Base-by-base conservation (phyloP, 2,113 vertebrate genomes). In the Phylloscopus whistleri region DNA sequence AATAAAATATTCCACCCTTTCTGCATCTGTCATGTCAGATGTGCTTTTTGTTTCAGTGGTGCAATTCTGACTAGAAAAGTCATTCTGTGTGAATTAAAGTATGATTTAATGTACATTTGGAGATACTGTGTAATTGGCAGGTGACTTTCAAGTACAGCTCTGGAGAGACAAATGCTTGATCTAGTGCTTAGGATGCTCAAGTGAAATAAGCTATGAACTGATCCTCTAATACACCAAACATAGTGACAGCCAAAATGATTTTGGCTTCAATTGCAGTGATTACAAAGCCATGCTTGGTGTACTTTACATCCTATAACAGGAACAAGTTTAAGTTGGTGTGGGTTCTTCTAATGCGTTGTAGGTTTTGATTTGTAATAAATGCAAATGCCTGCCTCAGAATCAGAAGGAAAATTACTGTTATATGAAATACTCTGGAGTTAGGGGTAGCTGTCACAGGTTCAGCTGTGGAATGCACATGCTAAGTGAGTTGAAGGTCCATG, bases 31-130 rank as follows among this genome's bases (percentile, higher is more conserved):
- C 8, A 1, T 15, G 33, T 68, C 49, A 52, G 56, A 20, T 63
- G 1, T 7, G 21, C 26, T 72, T 75, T 96, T 87, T 87, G 66
- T 83, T 93, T 86, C 35, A 14, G 0, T 74, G 30, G 21, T 68
- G 7, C 22, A 16, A 0, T 16, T 4, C 31, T 19, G 44, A 48
- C 4, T 18, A 22, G 35, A 16, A 19, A 23, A 64, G 41, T 48
- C 10, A 31, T 41, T 48, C 13, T 30, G 0, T 48, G 48, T 44
- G 24, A 6, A 16, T 82, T 64, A 9, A 16, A 5, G 0, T 28
- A 5, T 12, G 13, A 5, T 41, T 82, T 46, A 30, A 14, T 53
- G n/a, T 30, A 24, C 13, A 19, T 21, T 51, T 74, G 19, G 66
- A 24, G 21, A 6, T 41, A 3, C 0, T 30, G 11, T 59, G 0